Base-by-base conservation (phyloP, 2,113 vertebrate species). In the Sisor rabdophorus region DNA sequence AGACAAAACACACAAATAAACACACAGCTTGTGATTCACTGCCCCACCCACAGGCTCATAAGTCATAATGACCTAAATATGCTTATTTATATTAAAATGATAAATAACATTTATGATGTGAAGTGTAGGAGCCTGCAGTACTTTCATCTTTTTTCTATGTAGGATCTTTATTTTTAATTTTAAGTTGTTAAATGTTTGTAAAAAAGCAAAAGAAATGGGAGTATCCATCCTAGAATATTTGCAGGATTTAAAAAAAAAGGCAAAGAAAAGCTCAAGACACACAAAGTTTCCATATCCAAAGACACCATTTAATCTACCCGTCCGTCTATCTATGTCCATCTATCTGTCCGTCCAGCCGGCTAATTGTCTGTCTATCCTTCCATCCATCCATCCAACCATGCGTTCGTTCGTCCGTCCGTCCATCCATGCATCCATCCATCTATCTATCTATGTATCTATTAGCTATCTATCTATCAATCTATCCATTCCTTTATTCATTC, bases 21-120 rank as follows among this genome's bases (percentile, higher is more conserved):
- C 59, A 61, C 30, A 44, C 5, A 65, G 1, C 3, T 1, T 71
- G 32, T 80, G 78, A 61, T 20, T 17, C 65, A 63, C 54, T 75
- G 55, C 52, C 32, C 56, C 64, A 4, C 17, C 20, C 1, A 69
- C 11, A 68, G 54, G 44, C 32, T 47, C 20, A 0, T 11, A 48
- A 24, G 63, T 2, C 15, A 67, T 71, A 54, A 56, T 58, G 56
- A 36, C 67, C 58, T 24, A 47, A 68, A 50, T 68, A 28, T 69
- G 44, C n/a, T 22, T 28, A 8, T 50, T 68, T 26, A 26, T 15
- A 68, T 2, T 11, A 26, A 19, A 22, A 68, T 11, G 40, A 26
- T 24, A 47, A 24, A 3, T 24, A 48, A 16, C 22, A 24, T 2
- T n/a, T 44, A 64, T 17, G n/a, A 48, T 47, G 19, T 36, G 16